Conservation (phyloP, 2,113 vertebrate genomes). For the Guaruba guarouba region DNA sequence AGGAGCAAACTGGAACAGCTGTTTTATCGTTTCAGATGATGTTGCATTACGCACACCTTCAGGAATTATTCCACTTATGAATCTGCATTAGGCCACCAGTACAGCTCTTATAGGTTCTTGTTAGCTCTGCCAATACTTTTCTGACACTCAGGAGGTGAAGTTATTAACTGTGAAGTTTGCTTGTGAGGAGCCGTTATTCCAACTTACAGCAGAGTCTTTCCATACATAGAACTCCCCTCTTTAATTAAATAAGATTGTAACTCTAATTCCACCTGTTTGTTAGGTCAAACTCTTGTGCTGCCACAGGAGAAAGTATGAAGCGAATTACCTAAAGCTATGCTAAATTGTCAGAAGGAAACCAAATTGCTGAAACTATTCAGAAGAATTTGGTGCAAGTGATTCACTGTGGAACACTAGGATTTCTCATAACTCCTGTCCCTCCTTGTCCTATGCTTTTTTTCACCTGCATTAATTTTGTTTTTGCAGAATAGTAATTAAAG, state of each 20-base stretch:
- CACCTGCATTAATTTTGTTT: background rate
- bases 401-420: background rate
- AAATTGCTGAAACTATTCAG: background rate
- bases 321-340: background rate
- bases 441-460: background rate
- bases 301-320: background rate
- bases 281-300: background rate
- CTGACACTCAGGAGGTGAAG: constrained; percentile 14
- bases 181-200: background rate
- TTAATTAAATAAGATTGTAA: background rate
- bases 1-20: background rate
- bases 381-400: background rate
- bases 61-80: constrained; percentile 42
- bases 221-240: background rate
- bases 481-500: background rate
- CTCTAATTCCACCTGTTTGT: constrained; percentile 3
- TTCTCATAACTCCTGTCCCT: background rate
- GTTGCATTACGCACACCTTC: constrained; percentile 21
- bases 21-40: background rate
- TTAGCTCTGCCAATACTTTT: constrained; percentile 14
- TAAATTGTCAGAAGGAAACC: background rate
- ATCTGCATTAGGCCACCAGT: background rate
- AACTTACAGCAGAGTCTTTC: background rate
- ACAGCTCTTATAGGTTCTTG: background rate
- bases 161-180: constrained; percentile 27